A percentile compares a stretch with the other conserved stretches of the same genome.
phyloP scores from a whole-genome alignment of 2,888 invertebrate species.

The Xestia rhomboidea region DNA sequence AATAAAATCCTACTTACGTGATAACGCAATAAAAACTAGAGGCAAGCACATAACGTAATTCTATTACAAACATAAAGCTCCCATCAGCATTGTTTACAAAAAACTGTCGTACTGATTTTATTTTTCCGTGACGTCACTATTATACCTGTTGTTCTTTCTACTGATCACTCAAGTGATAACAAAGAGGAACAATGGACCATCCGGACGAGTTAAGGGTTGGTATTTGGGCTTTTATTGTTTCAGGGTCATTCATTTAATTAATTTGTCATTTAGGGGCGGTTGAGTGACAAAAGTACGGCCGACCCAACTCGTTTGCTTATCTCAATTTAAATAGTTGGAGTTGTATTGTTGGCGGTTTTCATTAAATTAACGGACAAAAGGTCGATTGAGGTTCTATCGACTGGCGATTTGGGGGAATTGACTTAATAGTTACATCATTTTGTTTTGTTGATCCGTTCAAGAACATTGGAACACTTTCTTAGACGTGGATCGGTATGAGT shows the following conservation, averaged over 20 bases:
- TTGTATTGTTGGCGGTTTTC: constrained; percentile 52
- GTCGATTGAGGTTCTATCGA: constrained; percentile 34
- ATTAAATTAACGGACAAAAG: constrained; percentile 49
- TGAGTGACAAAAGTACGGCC: constrained; percentile 62
- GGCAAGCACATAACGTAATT: constrained; percentile 56
- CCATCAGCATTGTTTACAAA: constrained; percentile 63
- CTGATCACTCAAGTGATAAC: constrained; percentile 68
- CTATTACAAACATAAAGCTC: constrained; percentile 63
- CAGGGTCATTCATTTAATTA: constrained; percentile 69
- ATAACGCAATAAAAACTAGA: constrained; percentile 64
- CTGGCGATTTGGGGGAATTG: constrained; percentile 18
- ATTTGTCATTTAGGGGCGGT: constrained; percentile 67
- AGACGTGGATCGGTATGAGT: neutral
- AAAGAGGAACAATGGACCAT: constrained; percentile 66
- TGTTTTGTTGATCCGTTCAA: neutral
- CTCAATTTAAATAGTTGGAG: constrained; percentile 66
- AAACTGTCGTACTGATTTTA: constrained; percentile 64
- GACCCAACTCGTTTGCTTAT: constrained; percentile 62
- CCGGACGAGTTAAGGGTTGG: constrained; percentile 66
- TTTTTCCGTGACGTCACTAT: constrained; percentile 58
- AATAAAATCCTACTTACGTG: constrained; percentile 63
- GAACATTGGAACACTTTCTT: neutral
- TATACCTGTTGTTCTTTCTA: constrained; percentile 67
- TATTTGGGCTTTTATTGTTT: constrained; percentile 67
- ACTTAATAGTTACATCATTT: neutral